Conservation (phyloP, 2,888 invertebrate species). For the Perdita meconis region DNA sequence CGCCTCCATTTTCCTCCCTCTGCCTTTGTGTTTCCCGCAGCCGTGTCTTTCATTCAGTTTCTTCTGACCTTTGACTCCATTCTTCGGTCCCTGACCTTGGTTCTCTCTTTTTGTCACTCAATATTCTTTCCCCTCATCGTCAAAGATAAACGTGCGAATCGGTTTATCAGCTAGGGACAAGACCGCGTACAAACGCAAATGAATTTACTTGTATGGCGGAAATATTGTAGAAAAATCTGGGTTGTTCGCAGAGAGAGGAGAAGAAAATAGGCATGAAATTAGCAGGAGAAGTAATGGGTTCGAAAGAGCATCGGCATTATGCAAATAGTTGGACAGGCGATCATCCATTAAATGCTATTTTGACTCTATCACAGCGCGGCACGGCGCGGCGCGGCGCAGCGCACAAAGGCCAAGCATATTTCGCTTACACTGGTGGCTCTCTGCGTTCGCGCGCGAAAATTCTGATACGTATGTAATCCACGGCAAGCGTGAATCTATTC, state of each 20-base stretch:
- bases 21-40: neutral
- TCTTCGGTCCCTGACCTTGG: too few relatives aligned
- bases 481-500: slow-evolving; percentile 32
- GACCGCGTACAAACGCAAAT: too few relatives aligned
- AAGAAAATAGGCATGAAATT: slow-evolving; percentile 55
- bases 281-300: slow-evolving; percentile 32
- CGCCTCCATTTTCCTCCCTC: neutral
- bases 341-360: slow-evolving; percentile 71
- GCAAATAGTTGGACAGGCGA: slow-evolving; percentile 71
- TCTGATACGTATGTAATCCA: slow-evolving; percentile 52
- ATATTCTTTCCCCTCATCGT: neutral
- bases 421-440: slow-evolving; percentile 27
- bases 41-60: neutral
- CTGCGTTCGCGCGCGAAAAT: slow-evolving; percentile 38
- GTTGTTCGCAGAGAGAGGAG: slow-evolving; percentile 19
- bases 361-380: slow-evolving; percentile 56
- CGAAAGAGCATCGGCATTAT: slow-evolving; percentile 46
- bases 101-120: neutral
- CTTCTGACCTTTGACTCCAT: neutral
- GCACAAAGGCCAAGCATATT: slow-evolving; percentile 60
- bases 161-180: too few relatives aligned
- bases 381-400: too few relatives aligned
- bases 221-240: slow-evolving; percentile 48
- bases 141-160: too few relatives aligned
- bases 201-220: too few relatives aligned